phyloP scores from a whole-genome alignment of 2,888 invertebrate species.

The Saturnia japonica region DNA sequence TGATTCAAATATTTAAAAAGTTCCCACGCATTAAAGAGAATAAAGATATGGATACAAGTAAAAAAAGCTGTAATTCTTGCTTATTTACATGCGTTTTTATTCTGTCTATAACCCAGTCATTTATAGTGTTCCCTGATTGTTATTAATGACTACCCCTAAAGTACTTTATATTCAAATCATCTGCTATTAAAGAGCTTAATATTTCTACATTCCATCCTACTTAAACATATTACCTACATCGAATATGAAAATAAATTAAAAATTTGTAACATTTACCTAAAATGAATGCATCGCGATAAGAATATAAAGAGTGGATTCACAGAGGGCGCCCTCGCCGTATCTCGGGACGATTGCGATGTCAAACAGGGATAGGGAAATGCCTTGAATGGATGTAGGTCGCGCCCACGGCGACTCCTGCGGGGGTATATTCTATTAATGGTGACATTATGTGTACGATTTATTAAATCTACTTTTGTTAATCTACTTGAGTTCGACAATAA shows the following conservation, averaged over 20 bases:
- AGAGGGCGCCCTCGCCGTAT: constrained; percentile 21
- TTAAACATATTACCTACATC: background rate
- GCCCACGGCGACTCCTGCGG: constrained; percentile 48
- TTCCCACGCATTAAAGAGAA: background rate
- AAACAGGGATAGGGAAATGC: constrained; percentile 76
- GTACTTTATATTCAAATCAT: background rate
- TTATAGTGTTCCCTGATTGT: background rate
- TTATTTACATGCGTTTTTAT: too few relatives aligned
- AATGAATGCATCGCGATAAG: background rate
- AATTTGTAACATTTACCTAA: background rate
- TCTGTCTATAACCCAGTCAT: too few relatives aligned
- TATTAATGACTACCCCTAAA: background rate
- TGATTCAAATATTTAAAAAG: too few relatives aligned
- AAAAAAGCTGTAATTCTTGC: too few relatives aligned
- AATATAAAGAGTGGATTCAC: background rate
- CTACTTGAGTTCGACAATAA: too few relatives aligned
- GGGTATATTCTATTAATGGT: background rate
- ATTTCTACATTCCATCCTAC: background rate
- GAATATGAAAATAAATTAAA: background rate
- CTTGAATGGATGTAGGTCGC: constrained; percentile 77
- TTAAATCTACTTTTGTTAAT: too few relatives aligned
- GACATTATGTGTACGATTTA: background rate
- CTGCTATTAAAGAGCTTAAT: background rate
- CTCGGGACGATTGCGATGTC: constrained; percentile 69
- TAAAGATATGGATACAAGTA: background rate